These are phyloP conservation scores for Actinemys pallida DNA, from an alignment of 2,113 vertebrate genomes.

Conservation along the genomic window DNA sequence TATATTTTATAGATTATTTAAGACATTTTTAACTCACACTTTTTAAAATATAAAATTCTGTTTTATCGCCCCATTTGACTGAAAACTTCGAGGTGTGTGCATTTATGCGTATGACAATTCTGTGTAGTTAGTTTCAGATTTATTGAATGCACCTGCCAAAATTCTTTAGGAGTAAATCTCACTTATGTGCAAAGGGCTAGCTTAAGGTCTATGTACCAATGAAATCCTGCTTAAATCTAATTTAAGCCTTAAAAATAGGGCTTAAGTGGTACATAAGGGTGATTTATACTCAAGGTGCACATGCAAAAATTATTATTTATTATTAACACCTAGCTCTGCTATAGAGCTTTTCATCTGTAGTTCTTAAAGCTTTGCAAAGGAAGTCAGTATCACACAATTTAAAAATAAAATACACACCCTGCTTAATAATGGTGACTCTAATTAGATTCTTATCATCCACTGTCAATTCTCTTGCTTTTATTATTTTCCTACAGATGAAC, in stretches of 20 bases:
- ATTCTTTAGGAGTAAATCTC: conserved; percentile 38
- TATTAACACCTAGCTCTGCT: conserved; percentile 10
- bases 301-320: background rate
- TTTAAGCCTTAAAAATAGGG: conserved; percentile 18
- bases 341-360: background rate
- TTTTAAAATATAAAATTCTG: conserved; percentile 32
- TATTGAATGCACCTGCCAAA: conserved; percentile 39
- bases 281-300: conserved; percentile 9
- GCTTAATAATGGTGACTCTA: background rate
- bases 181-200: background rate
- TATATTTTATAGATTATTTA: conserved; percentile 62
- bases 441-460: conserved; percentile 36
- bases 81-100: conserved; percentile 65
- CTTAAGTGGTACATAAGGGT: background rate
- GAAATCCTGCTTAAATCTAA: background rate
- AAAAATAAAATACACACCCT: conserved; percentile 47
- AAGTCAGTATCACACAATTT: conserved; percentile 45
- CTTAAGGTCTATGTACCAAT: background rate
- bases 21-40: conserved; percentile 47
- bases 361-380: background rate
- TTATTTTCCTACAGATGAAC: conserved; percentile 39
- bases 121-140: conserved; percentile 56
- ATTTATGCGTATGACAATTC: conserved; percentile 51
- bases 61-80: conserved; percentile 61
- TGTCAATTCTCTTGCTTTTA: conserved; percentile 55